Evolutionary conservation across 2,888 invertebrate species (phyloP).

Genomic region (Ochropleura leucogaster): DNA sequence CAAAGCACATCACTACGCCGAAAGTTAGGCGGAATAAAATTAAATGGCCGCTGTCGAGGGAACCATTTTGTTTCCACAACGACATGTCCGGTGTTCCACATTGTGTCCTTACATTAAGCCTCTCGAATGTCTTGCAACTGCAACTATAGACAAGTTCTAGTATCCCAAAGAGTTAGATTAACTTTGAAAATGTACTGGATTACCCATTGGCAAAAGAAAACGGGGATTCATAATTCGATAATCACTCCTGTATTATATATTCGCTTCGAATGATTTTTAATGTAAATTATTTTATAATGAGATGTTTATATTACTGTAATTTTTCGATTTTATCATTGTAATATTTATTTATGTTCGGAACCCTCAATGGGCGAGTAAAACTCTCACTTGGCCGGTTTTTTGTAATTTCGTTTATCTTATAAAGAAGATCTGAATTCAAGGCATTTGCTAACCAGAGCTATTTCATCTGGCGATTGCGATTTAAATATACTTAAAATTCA

Average conservation of each 20-base stretch:
- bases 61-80: conserved; percentile 23
- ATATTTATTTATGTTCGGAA: too few species aligned
- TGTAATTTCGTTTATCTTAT: too few species aligned
- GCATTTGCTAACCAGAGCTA: too few species aligned
- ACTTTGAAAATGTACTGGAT: not conserved
- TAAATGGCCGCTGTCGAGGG: conserved; percentile 41
- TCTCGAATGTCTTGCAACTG: conserved; percentile 18
- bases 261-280: too few species aligned
- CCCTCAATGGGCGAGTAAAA: too few species aligned
- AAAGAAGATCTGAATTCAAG: too few species aligned
- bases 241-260: not conserved
- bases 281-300: too few species aligned
- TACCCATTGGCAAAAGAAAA: not conserved
- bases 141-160: not conserved
- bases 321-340: too few species aligned
- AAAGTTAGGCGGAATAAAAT: conserved; percentile 50
- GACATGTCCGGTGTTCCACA: conserved; percentile 13
- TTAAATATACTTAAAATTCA: too few species aligned
- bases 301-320: too few species aligned
- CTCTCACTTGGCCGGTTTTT: too few species aligned
- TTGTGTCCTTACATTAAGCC: conserved; percentile 8
- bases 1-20: conserved; percentile 18
- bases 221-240: not conserved
- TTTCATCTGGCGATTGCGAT: too few species aligned
- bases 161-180: not conserved